These are phyloP conservation scores for Chromoteleia sp. DNA, from an alignment of 2,888 invertebrate species.

Conservation along the genomic window DNA sequence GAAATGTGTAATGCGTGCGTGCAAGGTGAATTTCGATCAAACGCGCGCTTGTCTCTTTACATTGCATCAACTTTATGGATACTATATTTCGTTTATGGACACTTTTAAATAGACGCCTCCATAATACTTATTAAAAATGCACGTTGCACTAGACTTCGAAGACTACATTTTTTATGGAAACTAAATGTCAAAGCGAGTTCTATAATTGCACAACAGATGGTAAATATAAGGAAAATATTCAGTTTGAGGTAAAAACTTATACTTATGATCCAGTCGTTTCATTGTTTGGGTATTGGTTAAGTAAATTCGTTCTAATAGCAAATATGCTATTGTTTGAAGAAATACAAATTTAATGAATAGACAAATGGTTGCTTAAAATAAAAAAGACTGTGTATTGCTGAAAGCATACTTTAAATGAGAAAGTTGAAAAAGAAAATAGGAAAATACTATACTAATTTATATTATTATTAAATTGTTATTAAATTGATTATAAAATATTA, in stretches of 20 bases:
- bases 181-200: constrained; percentile 22
- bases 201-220: background rate
- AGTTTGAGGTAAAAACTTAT: background rate
- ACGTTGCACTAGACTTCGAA: background rate
- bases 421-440: too few species aligned
- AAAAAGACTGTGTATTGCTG: too few species aligned
- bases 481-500: background rate
- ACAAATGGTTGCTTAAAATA: too few species aligned
- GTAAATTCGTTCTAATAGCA: background rate
- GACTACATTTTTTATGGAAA: constrained; percentile 23
- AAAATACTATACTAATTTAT: background rate
- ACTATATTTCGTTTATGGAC: constrained; percentile 19
- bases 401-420: too few species aligned
- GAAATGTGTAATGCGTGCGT: constrained; percentile 2
- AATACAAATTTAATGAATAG: too few species aligned
- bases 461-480: too few species aligned
- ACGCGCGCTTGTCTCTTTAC: constrained; percentile 1
- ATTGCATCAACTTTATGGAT: constrained; percentile 11
- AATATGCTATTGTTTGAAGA: too few species aligned
- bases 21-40: background rate
- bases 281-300: background rate
- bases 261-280: too few species aligned
- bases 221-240: constrained; percentile 3
- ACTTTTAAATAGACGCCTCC: constrained; percentile 15
- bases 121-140: constrained; percentile 29